Evolutionary conservation across 2,113 vertebrate genomes (phyloP), one percentile per base, ranked within the genome.

Genomic region (Glaucomys volans): DNA sequence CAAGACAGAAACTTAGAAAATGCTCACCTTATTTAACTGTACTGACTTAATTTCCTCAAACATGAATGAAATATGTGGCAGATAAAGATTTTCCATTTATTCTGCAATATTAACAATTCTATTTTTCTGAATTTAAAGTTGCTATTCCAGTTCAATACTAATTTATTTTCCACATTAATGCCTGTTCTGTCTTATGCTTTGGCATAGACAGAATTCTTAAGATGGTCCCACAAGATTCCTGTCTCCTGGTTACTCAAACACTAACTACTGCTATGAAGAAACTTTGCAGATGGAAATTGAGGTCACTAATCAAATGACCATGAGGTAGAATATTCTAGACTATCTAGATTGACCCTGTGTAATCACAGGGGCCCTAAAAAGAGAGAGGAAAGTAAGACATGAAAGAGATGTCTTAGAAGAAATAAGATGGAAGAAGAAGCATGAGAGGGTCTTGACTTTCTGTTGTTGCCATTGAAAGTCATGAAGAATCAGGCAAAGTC

Each of bases 91-190:
- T 74, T 90, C 8, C 28, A n/a, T 67, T 90, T 66, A 77, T 44
- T 71, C 52, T n/a, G 11, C 62, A 4, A 32, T 72, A 72, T 28
- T 71, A 81, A 80, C 44, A 72, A 66, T 87, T 62, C 81, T 16
- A 24, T 50, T 88, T 87, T 94, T 75, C 28, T 28, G 37, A 88
- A 94, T 42, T 91, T 91, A 76, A 72, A 83, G 22, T 9, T 72
- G 14, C 6, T 44, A 30, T 74, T 57, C 26, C 14, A 24, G 35
- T 94, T 84, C 67, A 77, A 59, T 18, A 62, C 59, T 67, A 28
- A 42, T 26, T 84, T 84, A 17, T 50, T 89, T 88, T 80, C 83
- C 22, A 87, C 64, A 40, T 13, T 88, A 13, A 74, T 12, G 22
- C 76, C 62, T 91, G 22, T 62, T 94, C 62, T 72, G 0, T 84